Conservation (phyloP, 30 jellyfish, hydroid and myxozoan species). For the Sanderia malayensis region DNA sequence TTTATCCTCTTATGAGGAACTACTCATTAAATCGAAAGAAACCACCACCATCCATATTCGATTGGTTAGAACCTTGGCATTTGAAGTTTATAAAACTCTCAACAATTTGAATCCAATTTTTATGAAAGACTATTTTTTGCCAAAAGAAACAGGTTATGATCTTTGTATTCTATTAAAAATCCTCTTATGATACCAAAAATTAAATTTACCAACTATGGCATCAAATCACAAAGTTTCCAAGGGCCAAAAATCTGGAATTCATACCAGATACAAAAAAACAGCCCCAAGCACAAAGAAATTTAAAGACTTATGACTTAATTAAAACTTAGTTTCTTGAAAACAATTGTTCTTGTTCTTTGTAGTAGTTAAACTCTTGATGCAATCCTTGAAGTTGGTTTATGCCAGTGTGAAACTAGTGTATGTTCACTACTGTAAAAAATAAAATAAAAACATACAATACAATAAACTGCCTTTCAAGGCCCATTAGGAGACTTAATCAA, state of each 20-base stretch:
- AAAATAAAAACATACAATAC: too few species aligned
- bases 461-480: too few species aligned
- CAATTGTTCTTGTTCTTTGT: not conserved
- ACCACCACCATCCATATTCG: too few species aligned
- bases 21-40: too few species aligned
- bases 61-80: not conserved
- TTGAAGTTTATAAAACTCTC: not conserved
- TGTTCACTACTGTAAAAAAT: too few species aligned
- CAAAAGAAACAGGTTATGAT: not conserved
- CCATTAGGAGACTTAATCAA: too few species aligned
- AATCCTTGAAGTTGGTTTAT: too few species aligned
- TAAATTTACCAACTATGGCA: not conserved
- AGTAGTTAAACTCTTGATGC: too few species aligned
- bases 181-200: not conserved
- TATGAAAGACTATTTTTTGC: not conserved
- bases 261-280: not conserved
- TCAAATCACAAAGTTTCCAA: conserved; percentile 10
- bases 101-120: not conserved
- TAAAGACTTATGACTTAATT: not conserved
- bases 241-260: conserved; percentile 8
- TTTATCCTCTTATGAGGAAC: too few species aligned
- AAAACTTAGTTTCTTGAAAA: not conserved
- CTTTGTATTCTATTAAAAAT: not conserved
- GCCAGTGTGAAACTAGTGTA: too few species aligned
- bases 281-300: not conserved